These are phyloP conservation scores for Platycercus adscitus DNA, from an alignment of 2,113 vertebrate species.

Conservation along the genomic window DNA sequence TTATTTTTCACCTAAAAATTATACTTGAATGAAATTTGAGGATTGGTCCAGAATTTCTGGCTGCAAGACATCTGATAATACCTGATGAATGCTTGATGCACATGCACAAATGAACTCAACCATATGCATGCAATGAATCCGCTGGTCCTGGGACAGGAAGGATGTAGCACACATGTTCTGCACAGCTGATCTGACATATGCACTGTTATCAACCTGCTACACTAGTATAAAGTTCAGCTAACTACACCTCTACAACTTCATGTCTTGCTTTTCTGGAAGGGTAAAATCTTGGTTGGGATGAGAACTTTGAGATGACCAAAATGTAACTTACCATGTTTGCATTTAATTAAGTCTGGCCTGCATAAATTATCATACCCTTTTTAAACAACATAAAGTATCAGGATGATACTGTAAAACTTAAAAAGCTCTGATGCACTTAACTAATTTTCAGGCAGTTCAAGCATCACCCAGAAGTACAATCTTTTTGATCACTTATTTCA, in stretches of 20 bases:
- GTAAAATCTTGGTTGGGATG: background rate
- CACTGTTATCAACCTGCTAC: background rate
- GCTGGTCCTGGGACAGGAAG: background rate
- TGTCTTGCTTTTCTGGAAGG: background rate
- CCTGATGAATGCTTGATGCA: background rate
- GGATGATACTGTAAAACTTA: background rate
- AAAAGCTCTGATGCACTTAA: background rate
- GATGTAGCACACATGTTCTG: accelerated
- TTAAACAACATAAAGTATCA: background rate
- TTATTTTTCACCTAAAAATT: background rate
- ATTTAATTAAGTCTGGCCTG: background rate
- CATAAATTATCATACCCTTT: background rate
- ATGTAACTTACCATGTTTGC: background rate
- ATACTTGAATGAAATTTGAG: background rate
- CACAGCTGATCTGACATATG: background rate
- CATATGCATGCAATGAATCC: background rate
- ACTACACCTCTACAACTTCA: background rate
- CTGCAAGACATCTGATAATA: background rate
- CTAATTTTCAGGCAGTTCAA: background rate
- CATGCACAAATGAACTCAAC: background rate
- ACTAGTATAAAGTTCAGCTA: background rate
- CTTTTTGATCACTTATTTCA: background rate
- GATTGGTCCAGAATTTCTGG: background rate
- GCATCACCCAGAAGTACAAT: background rate
- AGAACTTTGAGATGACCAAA: background rate